phyloP scores from a whole-genome alignment of 2,888 invertebrate species.

The Apodemia mormo region DNA sequence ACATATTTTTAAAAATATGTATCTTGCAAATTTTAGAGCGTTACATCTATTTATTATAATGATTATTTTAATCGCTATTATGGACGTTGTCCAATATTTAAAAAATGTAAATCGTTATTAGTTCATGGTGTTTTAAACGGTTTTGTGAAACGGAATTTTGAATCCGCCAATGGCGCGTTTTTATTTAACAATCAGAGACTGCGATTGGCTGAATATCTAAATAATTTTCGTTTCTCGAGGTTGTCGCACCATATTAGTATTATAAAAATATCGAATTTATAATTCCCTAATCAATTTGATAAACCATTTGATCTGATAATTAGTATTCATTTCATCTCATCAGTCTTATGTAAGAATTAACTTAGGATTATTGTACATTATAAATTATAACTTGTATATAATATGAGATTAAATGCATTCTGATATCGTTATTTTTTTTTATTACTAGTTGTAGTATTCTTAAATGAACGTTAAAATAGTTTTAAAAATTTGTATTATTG shows the following conservation, averaged over 20 bases:
- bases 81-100: conserved; percentile 13
- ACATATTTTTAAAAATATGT: not conserved
- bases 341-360: conserved; percentile 35
- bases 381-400: conserved; percentile 73
- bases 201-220: conserved; percentile 1
- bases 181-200: not conserved
- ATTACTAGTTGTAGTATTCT: conserved; percentile 39
- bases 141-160: not conserved
- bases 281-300: conserved; percentile 26
- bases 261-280: conserved; percentile 20
- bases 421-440: conserved; percentile 50
- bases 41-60: conserved; percentile 8
- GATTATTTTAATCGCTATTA: conserved; percentile 6
- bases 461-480: conserved; percentile 38
- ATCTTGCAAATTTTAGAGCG: not conserved
- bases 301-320: conserved; percentile 54
- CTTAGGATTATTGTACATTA: conserved; percentile 61
- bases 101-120: conserved; percentile 10
- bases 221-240: not conserved
- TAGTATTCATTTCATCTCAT: conserved; percentile 46
- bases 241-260: conserved; percentile 7
- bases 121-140: not conserved
- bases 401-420: conserved; percentile 61
- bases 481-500: conserved; percentile 59
- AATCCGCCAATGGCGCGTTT: not conserved